Evolutionary conservation across 37 sponge, comb jelly and placozoan genomes (phyloP), one percentile per base, ranked within the genome.

Genomic region (Halisarca cf. caerulea): DNA sequence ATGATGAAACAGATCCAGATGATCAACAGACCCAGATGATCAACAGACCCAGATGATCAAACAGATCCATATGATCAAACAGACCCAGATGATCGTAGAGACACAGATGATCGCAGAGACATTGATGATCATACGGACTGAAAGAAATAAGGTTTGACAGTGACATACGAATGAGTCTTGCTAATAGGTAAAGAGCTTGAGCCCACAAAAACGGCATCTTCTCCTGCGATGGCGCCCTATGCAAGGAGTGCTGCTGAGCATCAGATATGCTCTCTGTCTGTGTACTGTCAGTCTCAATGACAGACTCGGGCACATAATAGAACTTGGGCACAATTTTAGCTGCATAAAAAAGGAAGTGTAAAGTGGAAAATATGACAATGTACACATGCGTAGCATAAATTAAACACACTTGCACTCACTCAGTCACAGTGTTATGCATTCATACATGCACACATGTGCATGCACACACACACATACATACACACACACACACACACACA

Each of bases 121-220:
- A 35, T n/a, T n/a, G n/a, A n/a, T n/a, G n/a, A n/a, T n/a, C n/a
- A n/a, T n/a, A n/a, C n/a, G n/a, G 28, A 36, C 15, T 80, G 80
- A 55, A 8, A 21, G 24, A 36, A 55, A 20, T 78, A 55, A 23
- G 27, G n/a, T n/a, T n/a, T n/a, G n/a, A n/a, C n/a, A n/a, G n/a
- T n/a, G 24, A 79, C 95, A 47, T 77, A 92, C 92, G 77, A 24
- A 93, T 75, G 0, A 95, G 70, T 40, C 78, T 80, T 20, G 90
- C 84, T 0, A 89, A 88, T 64, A 90, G 35, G 72, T 88, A 92
- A 30, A 95, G 86, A 25, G 93, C 62, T 57, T 92, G 92, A 33
- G 90, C 90, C 96, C 89, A 88, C 21, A 92, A 86, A 38, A 92
- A 95, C 0, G 90, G 91, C 34, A 74, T 47, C n/a, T 58, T 14